These are phyloP conservation scores for Limanda limanda DNA, from an alignment of 2,113 vertebrate species.

Conservation along the genomic window DNA sequence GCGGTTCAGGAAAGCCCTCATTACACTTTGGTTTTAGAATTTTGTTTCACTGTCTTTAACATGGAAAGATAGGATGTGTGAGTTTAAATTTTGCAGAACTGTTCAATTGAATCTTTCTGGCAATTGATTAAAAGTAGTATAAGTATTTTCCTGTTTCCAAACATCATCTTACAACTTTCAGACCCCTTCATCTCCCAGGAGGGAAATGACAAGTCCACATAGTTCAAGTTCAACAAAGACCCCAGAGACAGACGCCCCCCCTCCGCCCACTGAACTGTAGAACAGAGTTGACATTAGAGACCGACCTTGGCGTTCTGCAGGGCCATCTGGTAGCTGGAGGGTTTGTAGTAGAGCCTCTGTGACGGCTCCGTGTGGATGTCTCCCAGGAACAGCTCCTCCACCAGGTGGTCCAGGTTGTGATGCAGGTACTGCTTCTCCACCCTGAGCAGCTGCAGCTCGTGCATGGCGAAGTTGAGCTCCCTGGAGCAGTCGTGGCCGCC, in stretches of 20 bases:
- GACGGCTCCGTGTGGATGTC: slow-evolving; percentile 92
- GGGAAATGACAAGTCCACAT: neutral
- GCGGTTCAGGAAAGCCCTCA: too few species aligned
- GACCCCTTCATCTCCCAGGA: too few species aligned
- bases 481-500: slow-evolving; percentile 86
- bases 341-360: slow-evolving; percentile 93
- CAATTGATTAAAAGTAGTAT: too few species aligned
- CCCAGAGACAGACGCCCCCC: too few species aligned
- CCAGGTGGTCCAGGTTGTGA: slow-evolving; percentile 90
- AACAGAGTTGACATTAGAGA: rapidly evolving
- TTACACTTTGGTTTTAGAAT: too few species aligned
- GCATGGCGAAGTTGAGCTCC: slow-evolving; percentile 94
- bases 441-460: slow-evolving; percentile 94
- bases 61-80: too few species aligned
- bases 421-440: slow-evolving; percentile 95
- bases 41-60: too few species aligned
- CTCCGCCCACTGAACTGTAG: neutral
- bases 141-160: too few species aligned
- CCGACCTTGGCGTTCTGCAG: slow-evolving; percentile 94
- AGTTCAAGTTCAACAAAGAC: neutral
- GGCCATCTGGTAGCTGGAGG: slow-evolving; percentile 93
- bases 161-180: too few species aligned
- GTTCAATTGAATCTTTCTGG: too few species aligned
- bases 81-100: neutral
- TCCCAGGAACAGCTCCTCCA: slow-evolving; percentile 95